Conservation (phyloP, 2,113 vertebrate species). For the Jaculus jaculus region DNA sequence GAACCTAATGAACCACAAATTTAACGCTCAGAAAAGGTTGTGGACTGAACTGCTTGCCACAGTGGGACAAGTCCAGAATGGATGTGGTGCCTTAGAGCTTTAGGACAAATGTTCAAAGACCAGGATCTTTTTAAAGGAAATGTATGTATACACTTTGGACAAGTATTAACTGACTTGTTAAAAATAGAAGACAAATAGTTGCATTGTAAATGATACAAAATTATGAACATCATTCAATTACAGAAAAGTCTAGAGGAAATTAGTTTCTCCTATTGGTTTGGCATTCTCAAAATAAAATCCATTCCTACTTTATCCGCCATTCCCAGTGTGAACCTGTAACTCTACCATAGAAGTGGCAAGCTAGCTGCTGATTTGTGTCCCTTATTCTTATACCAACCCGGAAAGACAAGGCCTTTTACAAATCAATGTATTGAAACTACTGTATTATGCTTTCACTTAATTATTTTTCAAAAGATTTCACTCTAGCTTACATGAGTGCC, state of each 20-base stretch:
- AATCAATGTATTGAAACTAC: slow-evolving; percentile 61
- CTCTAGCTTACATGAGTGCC: slow-evolving; percentile 65
- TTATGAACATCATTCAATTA: slow-evolving; percentile 53
- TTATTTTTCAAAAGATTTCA: slow-evolving; percentile 51
- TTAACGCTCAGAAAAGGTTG: slow-evolving; percentile 28
- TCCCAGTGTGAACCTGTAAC: slow-evolving; percentile 44
- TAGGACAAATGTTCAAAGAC: slow-evolving; percentile 42
- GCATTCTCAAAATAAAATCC: slow-evolving; percentile 58
- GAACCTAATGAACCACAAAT: neutral
- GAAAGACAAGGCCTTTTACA: slow-evolving; percentile 36
- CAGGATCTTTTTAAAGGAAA: neutral
- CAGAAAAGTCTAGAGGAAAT: slow-evolving; percentile 47
- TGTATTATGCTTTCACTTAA: slow-evolving; percentile 45
- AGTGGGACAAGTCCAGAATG: neutral
- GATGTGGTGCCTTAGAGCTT: neutral
- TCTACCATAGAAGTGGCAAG: slow-evolving; percentile 42
- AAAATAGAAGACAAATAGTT: slow-evolving; percentile 29
- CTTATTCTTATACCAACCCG: slow-evolving; percentile 37
- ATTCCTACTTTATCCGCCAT: slow-evolving; percentile 64
- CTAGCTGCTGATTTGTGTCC: slow-evolving; percentile 31
- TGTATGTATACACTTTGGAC: slow-evolving; percentile 10
- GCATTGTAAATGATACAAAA: slow-evolving; percentile 37
- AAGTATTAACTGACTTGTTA: slow-evolving; percentile 1
- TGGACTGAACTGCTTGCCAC: slow-evolving; percentile 8
- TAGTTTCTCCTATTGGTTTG: slow-evolving; percentile 51